Percentiles rank a stretch among this genome's conserved stretches.
Conservation (phyloP, 2,113 vertebrate species). For the Callospermophilus lateralis region DNA sequence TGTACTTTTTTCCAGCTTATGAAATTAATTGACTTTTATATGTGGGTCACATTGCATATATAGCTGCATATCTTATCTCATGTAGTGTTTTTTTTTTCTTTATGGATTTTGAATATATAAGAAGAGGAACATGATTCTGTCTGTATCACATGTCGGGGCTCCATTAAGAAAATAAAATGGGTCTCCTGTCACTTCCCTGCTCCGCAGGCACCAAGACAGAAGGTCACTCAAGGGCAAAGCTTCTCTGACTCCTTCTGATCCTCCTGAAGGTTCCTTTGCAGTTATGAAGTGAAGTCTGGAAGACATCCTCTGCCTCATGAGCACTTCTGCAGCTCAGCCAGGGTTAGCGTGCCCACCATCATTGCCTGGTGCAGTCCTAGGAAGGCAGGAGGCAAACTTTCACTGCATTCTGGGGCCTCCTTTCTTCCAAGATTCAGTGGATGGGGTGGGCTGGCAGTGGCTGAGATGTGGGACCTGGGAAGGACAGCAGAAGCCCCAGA, state of each 20-base stretch:
- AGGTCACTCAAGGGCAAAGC: neutral
- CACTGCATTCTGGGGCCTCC: neutral
- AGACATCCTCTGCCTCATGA: neutral
- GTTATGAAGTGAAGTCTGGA: neutral
- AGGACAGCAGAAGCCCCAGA: neutral
- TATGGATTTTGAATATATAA: neutral
- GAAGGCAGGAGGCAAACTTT: neutral
- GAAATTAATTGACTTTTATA: neutral
- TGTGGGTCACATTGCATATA: neutral
- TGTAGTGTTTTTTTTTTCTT: neutral
- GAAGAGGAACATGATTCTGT: neutral
- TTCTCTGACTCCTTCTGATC: neutral
- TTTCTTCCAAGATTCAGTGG: neutral
- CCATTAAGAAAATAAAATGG: neutral
- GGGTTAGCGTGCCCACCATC: neutral
- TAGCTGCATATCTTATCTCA: neutral
- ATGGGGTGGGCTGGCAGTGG: neutral
- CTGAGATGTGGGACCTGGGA: neutral
- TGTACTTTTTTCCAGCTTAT: neutral
- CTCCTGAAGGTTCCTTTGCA: neutral
- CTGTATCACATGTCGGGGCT: neutral
- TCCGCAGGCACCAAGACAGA: neutral
- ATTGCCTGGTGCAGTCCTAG: neutral
- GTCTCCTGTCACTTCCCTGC: neutral
- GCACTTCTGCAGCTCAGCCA: neutral